Base-by-base conservation (phyloP, 2,888 invertebrate species). In the Oasisia sp. region DNA sequence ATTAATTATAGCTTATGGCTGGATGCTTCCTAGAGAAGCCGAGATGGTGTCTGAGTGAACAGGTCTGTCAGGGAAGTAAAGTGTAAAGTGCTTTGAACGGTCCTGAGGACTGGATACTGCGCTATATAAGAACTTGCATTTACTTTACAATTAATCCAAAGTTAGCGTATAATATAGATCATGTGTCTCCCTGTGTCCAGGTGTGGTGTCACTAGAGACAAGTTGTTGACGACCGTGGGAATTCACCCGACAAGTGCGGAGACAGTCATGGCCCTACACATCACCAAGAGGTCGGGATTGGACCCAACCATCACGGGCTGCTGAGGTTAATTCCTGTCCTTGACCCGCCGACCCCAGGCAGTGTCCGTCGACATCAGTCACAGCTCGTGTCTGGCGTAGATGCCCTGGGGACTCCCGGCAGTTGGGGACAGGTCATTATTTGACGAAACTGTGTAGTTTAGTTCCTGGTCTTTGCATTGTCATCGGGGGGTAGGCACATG, bases 241-340 rank as follows among this genome's bases (percentile, higher is more conserved):
- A 97, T 97, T 94, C 97, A 97, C 96, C 97, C 97, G 5, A 97
- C 97, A 3, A 96, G 95, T 93, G 97, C 97, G 32, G 97, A 97
- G 96, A 97, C 97, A 93, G 92, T 99, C 96, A 99, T 98, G 0
- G 98, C 98, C 92, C 97, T 99, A 94, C 97, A 97, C 96, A 97
- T 99, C 95, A 99, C 99, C 93, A 99, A 99, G 97, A 97, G 98
- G 94, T 99, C 99, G 91, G 99, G 99, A 91, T 97, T 97, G 95
- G 98, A 98, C 96, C 98, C 98, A 93, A 98, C 98, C 95, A 98
- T 98, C 91, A 98, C 98, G 90, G 98, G 98, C 92, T 99, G 99
- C 97, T 99, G 99, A 98, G 99, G 99, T 97, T 99, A 99, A 93
- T n/a, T 50, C 32, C 92, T 44, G 19, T 44, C 90, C 45, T 50